Base-by-base conservation (phyloP, 2,113 vertebrate species). In the Nycticebus coucang region DNA sequence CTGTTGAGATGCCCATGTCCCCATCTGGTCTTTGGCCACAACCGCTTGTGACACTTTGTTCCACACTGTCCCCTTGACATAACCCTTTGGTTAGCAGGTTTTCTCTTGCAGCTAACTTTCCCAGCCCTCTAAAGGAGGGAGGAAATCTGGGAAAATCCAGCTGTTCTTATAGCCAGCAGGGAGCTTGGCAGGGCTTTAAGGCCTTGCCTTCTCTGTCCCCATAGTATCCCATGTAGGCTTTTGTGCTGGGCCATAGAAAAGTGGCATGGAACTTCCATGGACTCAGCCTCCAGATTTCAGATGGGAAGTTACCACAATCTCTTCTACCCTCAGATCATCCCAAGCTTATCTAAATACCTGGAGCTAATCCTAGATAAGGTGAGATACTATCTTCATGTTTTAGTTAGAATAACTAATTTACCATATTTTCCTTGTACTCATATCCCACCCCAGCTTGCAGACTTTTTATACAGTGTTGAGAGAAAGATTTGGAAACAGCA, bases 371-470 rank as follows among this genome's bases (percentile, higher is more conserved):
- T 77, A 80, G 55, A 30, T 53, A 45, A 62, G 30, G 33, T 66
- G 35, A 92, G 81, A 55, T 60, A 37, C 7, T n/a, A 10, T 55
- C 41, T 88, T 71, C 57, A 69, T 41, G n/a, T 64, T 94, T 83
- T 71, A 45, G 75, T 37, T 75, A 60, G 96, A 13, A 80, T n/a
- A 55, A 28, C 17, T 30, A 10, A 14, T 53, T 35, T 71, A 57
- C 75, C 66, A 88, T 55, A 68, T 87, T 95, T 96, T 85, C 79
- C n/a, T 72, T 68, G 26, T 18, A 17, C 21, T 95, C 68, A 35
- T 24, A 41, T 26, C 7, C 41, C 24, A 80, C 21, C 60, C 75
- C 57, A 86, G 21, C 37, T 7, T 69, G 79, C n/a, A 95, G 50
- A 57, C 71, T 57, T 68, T 74, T 88, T 45, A 21, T 18, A 35